These are phyloP conservation scores for Anarrhichthys ocellatus DNA, from an alignment of 2,113 vertebrate species.

Conservation along the genomic window DNA sequence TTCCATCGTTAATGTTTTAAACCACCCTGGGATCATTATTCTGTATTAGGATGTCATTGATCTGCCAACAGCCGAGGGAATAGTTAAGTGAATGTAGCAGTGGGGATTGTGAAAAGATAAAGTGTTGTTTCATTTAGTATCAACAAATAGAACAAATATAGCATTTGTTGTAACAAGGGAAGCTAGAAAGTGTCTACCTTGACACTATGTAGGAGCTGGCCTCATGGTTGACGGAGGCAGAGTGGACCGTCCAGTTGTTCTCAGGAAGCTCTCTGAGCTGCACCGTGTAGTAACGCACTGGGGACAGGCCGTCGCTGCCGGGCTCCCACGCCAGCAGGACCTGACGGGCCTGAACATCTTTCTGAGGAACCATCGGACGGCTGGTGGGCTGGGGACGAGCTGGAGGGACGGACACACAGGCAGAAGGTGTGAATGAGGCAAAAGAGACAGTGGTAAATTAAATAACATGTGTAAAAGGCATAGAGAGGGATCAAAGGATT, in stretches of 20 bases:
- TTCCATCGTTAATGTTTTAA: conserved; percentile 6
- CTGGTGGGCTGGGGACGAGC: conserved; percentile 90
- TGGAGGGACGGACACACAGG: conserved; percentile 1
- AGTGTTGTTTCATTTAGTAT: conserved; percentile 2
- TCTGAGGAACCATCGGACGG: conserved; percentile 86
- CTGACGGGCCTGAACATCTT: conserved; percentile 85
- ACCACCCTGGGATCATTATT: background rate
- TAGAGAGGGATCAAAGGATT: background rate
- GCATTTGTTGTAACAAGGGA: background rate
- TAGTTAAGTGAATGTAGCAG: conserved; percentile 13
- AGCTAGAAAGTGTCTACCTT: conserved; percentile 81
- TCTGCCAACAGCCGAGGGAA: conserved; percentile 3
- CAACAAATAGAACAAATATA: background rate
- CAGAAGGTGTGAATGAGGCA: conserved; percentile 1
- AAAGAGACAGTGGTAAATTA: background rate
- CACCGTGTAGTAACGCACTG: conserved; percentile 94
- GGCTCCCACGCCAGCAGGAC: conserved; percentile 95
- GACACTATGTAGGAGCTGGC: conserved; percentile 88
- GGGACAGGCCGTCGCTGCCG: conserved; percentile 95
- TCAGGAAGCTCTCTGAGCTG: conserved; percentile 91
- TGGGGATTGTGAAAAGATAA: background rate
- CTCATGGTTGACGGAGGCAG: conserved; percentile 89
- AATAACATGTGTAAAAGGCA: background rate
- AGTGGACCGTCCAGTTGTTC: conserved; percentile 89
- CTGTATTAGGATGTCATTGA: background rate